These are phyloP conservation scores for Notothenia rossii DNA, from an alignment of 2,113 vertebrate genomes.

Conservation along the genomic window DNA sequence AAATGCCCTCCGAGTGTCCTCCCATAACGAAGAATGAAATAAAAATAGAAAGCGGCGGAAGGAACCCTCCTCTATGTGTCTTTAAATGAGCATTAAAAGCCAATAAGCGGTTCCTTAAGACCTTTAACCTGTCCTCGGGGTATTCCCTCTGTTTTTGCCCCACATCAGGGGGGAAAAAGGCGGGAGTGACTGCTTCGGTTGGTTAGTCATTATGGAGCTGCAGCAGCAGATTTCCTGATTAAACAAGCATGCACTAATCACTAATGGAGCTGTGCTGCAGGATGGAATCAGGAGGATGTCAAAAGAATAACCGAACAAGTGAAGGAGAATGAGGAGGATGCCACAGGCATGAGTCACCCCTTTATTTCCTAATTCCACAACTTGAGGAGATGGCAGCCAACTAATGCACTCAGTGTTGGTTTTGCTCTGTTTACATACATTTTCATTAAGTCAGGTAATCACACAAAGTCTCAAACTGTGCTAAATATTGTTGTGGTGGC, in stretches of 20 bases:
- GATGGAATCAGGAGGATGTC: constrained; percentile 57
- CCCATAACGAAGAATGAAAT: constrained; percentile 54
- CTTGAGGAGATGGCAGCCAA: constrained; percentile 13
- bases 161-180: constrained; percentile 55
- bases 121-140: constrained; percentile 73
- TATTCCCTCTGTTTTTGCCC: constrained; percentile 67
- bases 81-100: constrained; percentile 73
- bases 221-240: constrained; percentile 75
- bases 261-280: constrained; percentile 66
- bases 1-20: constrained; percentile 39
- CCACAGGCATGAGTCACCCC: constrained; percentile 33
- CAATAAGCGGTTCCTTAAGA: constrained; percentile 66
- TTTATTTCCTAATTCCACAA: constrained; percentile 26
- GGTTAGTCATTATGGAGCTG: constrained; percentile 68
- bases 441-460: background rate
- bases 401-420: background rate
- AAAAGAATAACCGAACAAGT: constrained; percentile 54
- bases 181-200: constrained; percentile 59
- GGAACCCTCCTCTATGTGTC: constrained; percentile 37
- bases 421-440: background rate
- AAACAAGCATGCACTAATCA: constrained; percentile 74
- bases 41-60: constrained; percentile 60
- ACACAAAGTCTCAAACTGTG: background rate
- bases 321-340: constrained; percentile 46
- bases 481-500: background rate